phyloP scores from a whole-genome alignment of 2,797 vertebrate genomes.

The Tarsius wallacei region DNA sequence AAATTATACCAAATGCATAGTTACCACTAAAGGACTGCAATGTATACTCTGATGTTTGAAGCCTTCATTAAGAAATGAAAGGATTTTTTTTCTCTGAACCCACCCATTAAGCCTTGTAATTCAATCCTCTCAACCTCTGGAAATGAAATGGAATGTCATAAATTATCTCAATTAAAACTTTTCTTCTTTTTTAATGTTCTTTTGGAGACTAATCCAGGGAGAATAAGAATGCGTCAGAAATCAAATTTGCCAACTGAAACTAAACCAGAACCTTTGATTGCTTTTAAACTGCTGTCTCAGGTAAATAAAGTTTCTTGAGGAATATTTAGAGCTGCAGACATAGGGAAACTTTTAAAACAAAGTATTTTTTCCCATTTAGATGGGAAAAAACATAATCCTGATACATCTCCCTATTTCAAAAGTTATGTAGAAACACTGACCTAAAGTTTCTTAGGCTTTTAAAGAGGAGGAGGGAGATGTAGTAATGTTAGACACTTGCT shows the following conservation, averaged over 20 bases:
- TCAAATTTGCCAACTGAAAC: not conserved
- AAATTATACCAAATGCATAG: not conserved
- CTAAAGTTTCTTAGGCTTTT: conserved; percentile 26
- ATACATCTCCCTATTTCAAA: conserved; percentile 42
- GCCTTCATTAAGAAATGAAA: conserved; percentile 62
- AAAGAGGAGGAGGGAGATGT: not conserved
- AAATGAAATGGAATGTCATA: conserved; percentile 62
- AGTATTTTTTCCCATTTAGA: not conserved
- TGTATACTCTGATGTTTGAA: conserved; percentile 35
- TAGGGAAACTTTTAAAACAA: conserved; percentile 10
- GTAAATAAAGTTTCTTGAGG: not conserved
- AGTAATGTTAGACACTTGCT: not conserved
- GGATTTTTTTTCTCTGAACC: not conserved
- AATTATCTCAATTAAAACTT: conserved; percentile 50
- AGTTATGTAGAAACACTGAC: not conserved
- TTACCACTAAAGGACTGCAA: not conserved
- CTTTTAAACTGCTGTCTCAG: conserved; percentile 45
- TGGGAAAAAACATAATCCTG: not conserved
- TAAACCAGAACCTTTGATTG: conserved; percentile 60
- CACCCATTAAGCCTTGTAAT: conserved; percentile 43
- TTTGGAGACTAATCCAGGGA: conserved; percentile 68
- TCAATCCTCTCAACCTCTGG: conserved; percentile 34
- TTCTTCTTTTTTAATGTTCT: conserved; percentile 56
- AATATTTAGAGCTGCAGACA: not conserved
- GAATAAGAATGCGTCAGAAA: conserved; percentile 55